A percentile compares a stretch with the other conserved stretches of the same genome.
phyloP scores from a whole-genome alignment of 2,888 invertebrate species.

The Gisinianus flammeolus region DNA sequence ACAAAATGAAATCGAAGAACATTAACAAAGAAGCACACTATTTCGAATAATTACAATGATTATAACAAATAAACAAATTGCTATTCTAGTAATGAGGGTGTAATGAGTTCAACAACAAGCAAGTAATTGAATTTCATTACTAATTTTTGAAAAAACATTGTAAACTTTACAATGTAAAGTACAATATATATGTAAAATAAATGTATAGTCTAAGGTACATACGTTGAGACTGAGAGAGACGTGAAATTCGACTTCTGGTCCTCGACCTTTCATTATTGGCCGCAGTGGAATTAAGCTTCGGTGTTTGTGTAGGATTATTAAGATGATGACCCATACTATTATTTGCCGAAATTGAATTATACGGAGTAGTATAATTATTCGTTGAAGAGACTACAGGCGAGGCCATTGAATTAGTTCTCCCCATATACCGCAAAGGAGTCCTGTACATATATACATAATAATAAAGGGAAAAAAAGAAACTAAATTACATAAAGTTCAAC shows the following conservation, averaged over 20 bases:
- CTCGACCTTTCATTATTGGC: constrained; percentile 48
- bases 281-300: constrained; percentile 29
- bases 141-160: no score
- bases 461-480: neutral
- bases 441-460: neutral
- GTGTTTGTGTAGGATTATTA: constrained; percentile 7
- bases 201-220: no score
- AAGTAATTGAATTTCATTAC: no score
- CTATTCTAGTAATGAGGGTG: no score
- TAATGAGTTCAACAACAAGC: no score
- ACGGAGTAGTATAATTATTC: constrained; percentile 1
- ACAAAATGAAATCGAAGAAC: no score
- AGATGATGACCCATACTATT: constrained; percentile 6
- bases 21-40: no score
- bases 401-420: constrained; percentile 56
- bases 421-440: constrained; percentile 51
- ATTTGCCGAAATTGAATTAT: constrained; percentile 22
- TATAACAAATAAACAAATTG: no score
- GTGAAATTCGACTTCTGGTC: constrained; percentile 72
- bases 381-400: constrained; percentile 42
- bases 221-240: constrained; percentile 93
- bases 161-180: no score
- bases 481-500: neutral
- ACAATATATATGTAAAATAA: no score
- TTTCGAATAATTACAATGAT: no score